These are phyloP conservation scores for Rousettus madagascariensis DNA, from an alignment of 2,797 vertebrate genomes.

Conservation along the genomic window DNA sequence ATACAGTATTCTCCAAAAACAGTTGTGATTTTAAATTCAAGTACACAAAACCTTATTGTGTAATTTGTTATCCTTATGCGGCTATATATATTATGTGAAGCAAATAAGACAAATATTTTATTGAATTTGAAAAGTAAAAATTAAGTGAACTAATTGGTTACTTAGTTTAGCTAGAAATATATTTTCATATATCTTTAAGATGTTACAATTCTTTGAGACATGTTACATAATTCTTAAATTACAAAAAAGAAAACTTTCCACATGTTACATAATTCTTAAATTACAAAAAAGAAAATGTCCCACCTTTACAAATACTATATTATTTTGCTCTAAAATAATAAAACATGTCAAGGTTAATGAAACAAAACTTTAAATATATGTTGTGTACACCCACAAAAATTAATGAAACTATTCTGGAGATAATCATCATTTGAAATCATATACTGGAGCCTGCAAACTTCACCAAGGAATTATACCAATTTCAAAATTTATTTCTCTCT, in stretches of 20 bases:
- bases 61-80: neutral
- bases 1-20: neutral
- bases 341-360: neutral
- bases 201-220: neutral
- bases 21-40: conserved; percentile 21
- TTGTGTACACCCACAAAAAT: neutral
- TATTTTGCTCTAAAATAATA: conserved; percentile 12
- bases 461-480: neutral
- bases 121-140: conserved; percentile 31
- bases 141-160: neutral
- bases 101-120: conserved; percentile 3
- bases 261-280: neutral
- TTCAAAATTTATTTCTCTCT: neutral
- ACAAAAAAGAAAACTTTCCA: neutral
- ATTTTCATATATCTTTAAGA: neutral
- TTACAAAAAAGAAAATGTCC: neutral
- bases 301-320: neutral
- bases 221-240: neutral
- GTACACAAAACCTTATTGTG: neutral
- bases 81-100: neutral
- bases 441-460: neutral
- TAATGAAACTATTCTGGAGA: neutral
- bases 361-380: neutral
- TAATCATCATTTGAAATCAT: neutral
- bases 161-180: neutral